Conservation (phyloP, 2,113 vertebrate species). For the Antigone vipio region DNA sequence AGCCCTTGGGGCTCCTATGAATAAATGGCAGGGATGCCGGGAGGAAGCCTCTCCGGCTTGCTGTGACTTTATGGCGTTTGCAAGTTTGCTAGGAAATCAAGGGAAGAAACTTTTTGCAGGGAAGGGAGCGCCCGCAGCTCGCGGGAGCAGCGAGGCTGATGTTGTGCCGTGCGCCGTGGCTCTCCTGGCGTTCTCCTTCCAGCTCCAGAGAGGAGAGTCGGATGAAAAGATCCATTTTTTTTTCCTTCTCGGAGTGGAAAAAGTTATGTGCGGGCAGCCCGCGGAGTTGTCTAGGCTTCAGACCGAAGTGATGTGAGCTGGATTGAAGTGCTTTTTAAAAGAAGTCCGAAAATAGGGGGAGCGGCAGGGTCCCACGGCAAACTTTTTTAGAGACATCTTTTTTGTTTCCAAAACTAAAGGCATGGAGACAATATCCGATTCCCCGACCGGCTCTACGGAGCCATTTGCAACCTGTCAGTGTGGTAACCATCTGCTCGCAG, state of each 20-base stretch:
- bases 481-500: constrained; percentile 28
- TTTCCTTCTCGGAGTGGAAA: neutral
- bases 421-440: neutral
- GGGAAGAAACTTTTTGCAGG: neutral
- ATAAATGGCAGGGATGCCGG: neutral
- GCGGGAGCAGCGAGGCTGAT: neutral
- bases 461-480: constrained; percentile 58
- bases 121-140: neutral
- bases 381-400: neutral
- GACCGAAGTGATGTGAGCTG: fast-evolving
- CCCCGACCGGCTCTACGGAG: fast-evolving
- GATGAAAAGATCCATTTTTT: neutral
- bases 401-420: neutral
- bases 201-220: neutral
- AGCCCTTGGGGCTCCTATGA: neutral
- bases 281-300: neutral
- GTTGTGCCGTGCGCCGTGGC: neutral
- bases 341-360: neutral
- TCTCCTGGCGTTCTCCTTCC: neutral
- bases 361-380: neutral
- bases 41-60: neutral
- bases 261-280: neutral
- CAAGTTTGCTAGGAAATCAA: neutral
- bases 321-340: neutral
- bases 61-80: neutral